Conservation (phyloP, 2,113 vertebrate genomes). For the Numenius arquata region DNA sequence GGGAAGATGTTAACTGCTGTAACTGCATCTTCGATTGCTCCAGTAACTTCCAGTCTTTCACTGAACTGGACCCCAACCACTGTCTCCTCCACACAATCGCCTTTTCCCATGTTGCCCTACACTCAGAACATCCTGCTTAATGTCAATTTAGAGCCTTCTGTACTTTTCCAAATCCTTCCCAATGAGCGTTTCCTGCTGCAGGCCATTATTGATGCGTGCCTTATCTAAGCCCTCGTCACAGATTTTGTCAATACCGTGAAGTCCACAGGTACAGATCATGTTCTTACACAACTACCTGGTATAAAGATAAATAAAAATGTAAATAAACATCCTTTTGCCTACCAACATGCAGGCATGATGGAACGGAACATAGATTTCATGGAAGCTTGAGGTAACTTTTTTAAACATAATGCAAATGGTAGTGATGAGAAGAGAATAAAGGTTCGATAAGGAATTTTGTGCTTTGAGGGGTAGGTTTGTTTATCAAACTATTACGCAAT, state of each 20-base stretch:
- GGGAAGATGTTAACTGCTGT: neutral
- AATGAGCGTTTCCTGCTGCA: neutral
- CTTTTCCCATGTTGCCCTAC: rapidly evolving
- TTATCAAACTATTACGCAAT: neutral
- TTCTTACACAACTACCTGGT: rapidly evolving
- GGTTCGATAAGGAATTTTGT: neutral
- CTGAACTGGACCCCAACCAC: neutral
- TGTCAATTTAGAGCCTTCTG: rapidly evolving
- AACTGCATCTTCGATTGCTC: neutral
- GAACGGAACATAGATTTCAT: neutral
- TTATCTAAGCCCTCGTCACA: neutral
- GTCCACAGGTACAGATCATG: neutral
- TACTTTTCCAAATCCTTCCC: neutral
- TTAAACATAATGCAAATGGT: neutral
- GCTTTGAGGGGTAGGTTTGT: neutral
- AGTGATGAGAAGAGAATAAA: rapidly evolving
- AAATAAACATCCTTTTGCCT: neutral
- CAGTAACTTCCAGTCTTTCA: neutral
- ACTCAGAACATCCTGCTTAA: neutral
- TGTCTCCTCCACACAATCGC: neutral
- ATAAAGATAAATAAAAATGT: neutral
- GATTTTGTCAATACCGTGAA: neutral
- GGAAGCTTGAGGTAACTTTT: neutral
- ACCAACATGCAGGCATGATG: rapidly evolving
- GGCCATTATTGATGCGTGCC: rapidly evolving